A percentile compares a stretch with the other conserved stretches of the same genome.
Evolutionary conservation across 2,113 vertebrate genomes (phyloP).

Genomic region (Crotalus helleri): DNA sequence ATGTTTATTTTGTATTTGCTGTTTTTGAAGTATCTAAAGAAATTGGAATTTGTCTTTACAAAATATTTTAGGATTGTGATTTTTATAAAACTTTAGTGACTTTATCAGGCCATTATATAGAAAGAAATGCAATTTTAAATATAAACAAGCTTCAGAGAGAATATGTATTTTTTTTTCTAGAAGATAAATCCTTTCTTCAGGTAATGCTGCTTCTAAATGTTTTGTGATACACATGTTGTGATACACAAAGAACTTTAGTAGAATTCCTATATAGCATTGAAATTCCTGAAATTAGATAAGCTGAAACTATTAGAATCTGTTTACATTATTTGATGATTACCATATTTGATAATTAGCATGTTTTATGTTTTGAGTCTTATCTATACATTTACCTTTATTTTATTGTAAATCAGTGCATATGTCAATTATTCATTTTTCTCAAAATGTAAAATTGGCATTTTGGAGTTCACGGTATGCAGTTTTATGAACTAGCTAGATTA

Average conservation of each 20-base stretch:
- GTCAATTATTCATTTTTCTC: constrained; percentile 6
- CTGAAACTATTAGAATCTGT: neutral
- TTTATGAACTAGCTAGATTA: neutral
- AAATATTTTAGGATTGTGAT: neutral
- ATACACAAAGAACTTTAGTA: neutral
- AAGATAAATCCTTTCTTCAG: neutral
- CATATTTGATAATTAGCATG: neutral
- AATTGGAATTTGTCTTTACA: neutral
- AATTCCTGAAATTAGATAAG: neutral
- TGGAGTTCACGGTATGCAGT: neutral
- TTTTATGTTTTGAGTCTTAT: neutral
- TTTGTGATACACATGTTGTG: neutral
- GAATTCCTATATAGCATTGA: neutral
- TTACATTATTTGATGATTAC: neutral
- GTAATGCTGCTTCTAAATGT: neutral
- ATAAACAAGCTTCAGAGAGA: neutral
- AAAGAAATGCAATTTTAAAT: neutral
- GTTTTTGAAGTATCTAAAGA: neutral
- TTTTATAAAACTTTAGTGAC: neutral
- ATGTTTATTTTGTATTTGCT: neutral
- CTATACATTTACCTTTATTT: neutral
- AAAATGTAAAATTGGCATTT: neutral
- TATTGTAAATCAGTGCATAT: neutral
- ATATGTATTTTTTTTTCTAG: neutral
- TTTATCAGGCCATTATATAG: neutral